Evolutionary conservation across 2,797 vertebrate genomes (phyloP).

Genomic region (Sciurus carolinensis): DNA sequence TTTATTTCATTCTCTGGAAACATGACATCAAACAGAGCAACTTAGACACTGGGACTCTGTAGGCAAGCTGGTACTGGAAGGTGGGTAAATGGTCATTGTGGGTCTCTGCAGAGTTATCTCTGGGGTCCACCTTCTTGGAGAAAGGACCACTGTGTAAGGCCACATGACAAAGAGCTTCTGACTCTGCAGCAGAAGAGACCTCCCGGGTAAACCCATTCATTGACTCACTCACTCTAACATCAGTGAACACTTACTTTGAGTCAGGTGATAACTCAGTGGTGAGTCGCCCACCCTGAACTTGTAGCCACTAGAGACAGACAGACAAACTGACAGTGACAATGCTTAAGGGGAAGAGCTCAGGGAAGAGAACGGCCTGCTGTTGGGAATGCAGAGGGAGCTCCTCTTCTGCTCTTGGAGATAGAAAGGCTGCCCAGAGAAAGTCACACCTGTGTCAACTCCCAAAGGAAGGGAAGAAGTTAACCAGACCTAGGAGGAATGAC

Average conservation of each 20-base stretch:
- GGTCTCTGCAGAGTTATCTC: neutral
- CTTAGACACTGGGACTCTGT: neutral
- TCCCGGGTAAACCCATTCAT: neutral
- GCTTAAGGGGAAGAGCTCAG: neutral
- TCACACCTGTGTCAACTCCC: neutral
- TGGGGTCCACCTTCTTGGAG: neutral
- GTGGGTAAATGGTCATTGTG: neutral
- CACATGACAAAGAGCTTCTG: neutral
- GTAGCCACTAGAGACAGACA: neutral
- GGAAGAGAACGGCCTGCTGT: accelerated
- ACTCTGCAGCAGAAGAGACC: neutral
- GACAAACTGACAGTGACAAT: neutral
- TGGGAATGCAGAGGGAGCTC: neutral
- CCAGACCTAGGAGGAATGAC: neutral
- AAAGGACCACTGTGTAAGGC: neutral
- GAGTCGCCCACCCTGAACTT: neutral
- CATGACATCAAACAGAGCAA: neutral
- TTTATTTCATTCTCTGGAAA: conserved; percentile 39
- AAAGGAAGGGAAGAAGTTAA: neutral
- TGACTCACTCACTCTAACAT: neutral
- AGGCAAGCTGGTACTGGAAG: neutral
- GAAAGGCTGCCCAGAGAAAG: neutral
- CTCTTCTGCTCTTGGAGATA: neutral
- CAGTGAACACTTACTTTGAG: neutral
- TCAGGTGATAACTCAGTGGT: neutral